Base-by-base conservation (phyloP, 2,113 vertebrate species). In the Callionymus lyra region DNA sequence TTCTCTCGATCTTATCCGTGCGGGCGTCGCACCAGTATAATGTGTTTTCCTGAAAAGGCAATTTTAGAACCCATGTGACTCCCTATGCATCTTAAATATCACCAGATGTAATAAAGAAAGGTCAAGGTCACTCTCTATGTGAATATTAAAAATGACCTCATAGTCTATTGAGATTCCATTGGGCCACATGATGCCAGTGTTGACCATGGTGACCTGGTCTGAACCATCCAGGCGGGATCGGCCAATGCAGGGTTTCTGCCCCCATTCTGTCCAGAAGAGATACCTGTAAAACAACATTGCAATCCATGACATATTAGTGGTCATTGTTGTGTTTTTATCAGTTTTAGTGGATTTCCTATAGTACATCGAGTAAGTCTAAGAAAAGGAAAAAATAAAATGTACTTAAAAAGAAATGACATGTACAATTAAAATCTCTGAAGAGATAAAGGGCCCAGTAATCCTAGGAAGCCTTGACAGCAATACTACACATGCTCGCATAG, bases 1-100 rank as follows among this genome's bases (percentile, higher is more conserved):
- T 92, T 73, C 94, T 92, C 75, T 99, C 95, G 85, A 99, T 98
- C 89, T 94, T 99, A 91, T 97, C 94, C 9, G 91, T 94, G 58
- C 94, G 93, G 59, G 94, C 91, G 77, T 99, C 95, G 69, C 94
- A 97, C 95, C 95, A 99, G 76, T 99, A 99, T 83, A 99, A 89
- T 88, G 90, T 91, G 82, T 93, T 95, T 89, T 98, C 92, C 95
- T 99, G 86, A 64, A 85, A n/a, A 82, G 81, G 85, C 71, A 76
- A 90, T 92, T 84, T 81, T 49, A 86, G 87, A 88, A 81, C 79
- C 83, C 82, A 84, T 56, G 63, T 76, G 52, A 72, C 33, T 59
- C 54, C 38, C 15, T 13, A 53, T 74, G 32, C 6, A 12, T 12
- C 10, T 18, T 17, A 41, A 19, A n/a, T 27, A 34, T 13, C 15